These are phyloP conservation scores for Myxocyprinus asiaticus DNA, from an alignment of 2,113 vertebrate species.

Conservation along the genomic window DNA sequence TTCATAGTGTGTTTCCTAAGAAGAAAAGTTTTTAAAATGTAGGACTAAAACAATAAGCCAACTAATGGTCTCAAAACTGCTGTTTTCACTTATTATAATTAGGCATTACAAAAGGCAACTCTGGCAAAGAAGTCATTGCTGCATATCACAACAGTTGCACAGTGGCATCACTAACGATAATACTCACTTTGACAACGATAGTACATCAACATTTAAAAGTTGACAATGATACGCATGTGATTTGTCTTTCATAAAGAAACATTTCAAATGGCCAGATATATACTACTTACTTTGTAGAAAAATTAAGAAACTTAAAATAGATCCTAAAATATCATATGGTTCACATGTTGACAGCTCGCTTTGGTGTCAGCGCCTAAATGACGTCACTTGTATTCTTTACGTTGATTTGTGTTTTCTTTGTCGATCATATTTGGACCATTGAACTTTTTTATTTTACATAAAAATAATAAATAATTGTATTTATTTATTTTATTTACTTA, in stretches of 20 bases:
- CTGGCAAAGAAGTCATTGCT: no score
- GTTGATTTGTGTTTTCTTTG: conserved; percentile 3
- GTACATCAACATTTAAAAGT: no score
- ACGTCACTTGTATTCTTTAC: conserved; percentile 5
- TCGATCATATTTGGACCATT: background rate
- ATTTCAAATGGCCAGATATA: no score
- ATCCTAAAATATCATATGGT: background rate
- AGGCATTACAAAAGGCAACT: background rate
- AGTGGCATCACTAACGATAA: no score
- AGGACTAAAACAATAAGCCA: background rate
- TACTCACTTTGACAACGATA: no score
- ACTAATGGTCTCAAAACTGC: background rate
- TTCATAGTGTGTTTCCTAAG: conserved; percentile 77
- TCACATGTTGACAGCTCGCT: no score
- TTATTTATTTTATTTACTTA: background rate
- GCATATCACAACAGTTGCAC: no score
- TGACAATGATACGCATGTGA: no score
- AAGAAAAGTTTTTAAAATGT: background rate
- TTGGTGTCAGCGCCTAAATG: conserved; percentile 27
- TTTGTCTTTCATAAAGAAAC: no score
- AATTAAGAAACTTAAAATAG: background rate
- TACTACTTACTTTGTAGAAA: background rate
- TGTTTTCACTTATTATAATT: background rate
- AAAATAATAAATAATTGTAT: background rate
- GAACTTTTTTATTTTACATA: no score